Evolutionary conservation across 1,140 invertebrate species (phyloP), one percentile per base, ranked within the genome.

Genomic region (Drosophila willistoni): DNA sequence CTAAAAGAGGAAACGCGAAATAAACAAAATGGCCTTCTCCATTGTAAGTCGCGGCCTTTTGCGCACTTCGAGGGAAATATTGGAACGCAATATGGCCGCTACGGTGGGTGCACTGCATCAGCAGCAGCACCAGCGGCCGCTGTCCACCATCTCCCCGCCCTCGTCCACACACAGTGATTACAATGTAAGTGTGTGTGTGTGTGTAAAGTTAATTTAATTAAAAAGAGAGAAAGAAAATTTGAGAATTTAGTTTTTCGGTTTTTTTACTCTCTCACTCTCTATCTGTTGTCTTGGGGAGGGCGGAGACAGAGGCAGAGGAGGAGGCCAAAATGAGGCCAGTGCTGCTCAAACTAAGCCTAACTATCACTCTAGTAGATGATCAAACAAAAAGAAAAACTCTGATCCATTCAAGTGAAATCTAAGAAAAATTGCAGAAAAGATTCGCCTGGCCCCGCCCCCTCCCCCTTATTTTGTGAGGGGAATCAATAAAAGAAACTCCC

Each of bases 11-110:
- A 51, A 51, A 19, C 19, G 17, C 44, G 12, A n/a, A 12, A 39
- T 3, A 39, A 73, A 77, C 79, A 70, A 76, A 74, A 91, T 91
- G 90, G 86, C 90, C 39, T 89, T 91, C 65, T 76, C 81, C 54
- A 85, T 91, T 79, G 76, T 91, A 29, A 91, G 86, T 67, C 90
- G 90, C 63, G 68, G 73, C 51, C 67, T 91, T 69, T 83, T 91
- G 90, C 90, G 90, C 71, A 91, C 90, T 83, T 91, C 86, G 66
- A 85, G 79, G 75, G 90, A 91, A 85, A 85, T 91, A 65, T 76
- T 91, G 76, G 90, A 91, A 75, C 90, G 90, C 86, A 91, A 91
- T 77, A 83, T 91, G 76, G 85, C 76, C 73, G 86, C 85, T 72
- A 83, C 80, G 68, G 71, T 87, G 54, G 80, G 73, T 59, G 81